Evolutionary conservation across 2,797 vertebrate species (phyloP).

Genomic region (Pseudochromis fuscus): DNA sequence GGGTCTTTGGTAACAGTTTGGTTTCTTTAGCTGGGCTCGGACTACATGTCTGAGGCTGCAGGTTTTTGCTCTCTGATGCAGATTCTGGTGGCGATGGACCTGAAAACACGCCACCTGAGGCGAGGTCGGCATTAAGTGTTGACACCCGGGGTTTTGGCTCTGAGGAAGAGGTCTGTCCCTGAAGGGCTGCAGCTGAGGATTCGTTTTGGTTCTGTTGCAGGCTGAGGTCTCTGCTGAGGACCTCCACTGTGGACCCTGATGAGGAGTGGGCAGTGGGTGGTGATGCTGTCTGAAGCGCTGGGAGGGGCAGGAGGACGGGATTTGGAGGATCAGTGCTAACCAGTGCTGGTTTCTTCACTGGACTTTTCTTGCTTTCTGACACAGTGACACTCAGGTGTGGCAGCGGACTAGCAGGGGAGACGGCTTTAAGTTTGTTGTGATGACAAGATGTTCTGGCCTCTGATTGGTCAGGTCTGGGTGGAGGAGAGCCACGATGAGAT

Average conservation of each 20-base stretch:
- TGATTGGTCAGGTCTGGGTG: neutral
- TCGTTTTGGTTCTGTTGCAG: conserved; percentile 30
- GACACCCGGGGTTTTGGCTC: conserved; percentile 9
- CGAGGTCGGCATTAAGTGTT: conserved; percentile 5
- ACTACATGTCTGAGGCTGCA: conserved; percentile 3
- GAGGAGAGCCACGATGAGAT: neutral
- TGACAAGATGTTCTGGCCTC: conserved; percentile 20
- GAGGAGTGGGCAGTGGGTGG: conserved; percentile 3
- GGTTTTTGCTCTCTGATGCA: conserved; percentile 9
- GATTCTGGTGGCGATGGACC: conserved; percentile 11
- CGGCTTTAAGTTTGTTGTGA: conserved; percentile 19
- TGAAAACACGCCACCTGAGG: neutral
- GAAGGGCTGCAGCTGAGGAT: conserved; percentile 9
- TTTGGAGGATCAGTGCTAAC: conserved; percentile 80
- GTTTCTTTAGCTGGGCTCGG: neutral
- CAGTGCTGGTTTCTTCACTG: conserved; percentile 48
- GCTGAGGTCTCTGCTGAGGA: conserved; percentile 5
- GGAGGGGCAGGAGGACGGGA: conserved; percentile 73
- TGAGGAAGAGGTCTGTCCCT: neutral
- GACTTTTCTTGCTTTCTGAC: conserved; percentile 43
- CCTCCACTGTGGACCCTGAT: conserved; percentile 11
- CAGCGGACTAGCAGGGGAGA: conserved; percentile 31
- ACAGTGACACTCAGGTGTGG: neutral
- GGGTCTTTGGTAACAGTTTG: conserved; percentile 35
- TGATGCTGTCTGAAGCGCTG: conserved; percentile 9